Evolutionary conservation across 1,140 invertebrate species (phyloP), one percentile per base, ranked within the genome.

Genomic region (Heliconius hermathena): DNA sequence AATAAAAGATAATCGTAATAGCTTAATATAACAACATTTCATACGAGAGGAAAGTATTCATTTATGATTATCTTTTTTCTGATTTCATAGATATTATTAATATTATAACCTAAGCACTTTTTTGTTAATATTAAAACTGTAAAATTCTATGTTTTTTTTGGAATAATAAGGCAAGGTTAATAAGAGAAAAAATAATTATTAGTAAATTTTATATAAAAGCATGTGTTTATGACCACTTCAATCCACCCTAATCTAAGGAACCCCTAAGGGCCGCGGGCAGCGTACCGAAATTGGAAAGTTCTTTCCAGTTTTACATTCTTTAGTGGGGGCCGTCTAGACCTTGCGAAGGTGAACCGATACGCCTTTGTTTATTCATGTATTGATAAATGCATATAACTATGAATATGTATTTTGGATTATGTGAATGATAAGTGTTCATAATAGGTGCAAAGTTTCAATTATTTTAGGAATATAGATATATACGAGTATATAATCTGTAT

Each of bases 251-350:
- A 66, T 26, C 60, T 66, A 66, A 66, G 60, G 60, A 26, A 16
- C 54, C 20, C n/a, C 20, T 11, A 22, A 60, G 70, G 33, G 71
- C 81, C 82, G 81, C 79, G 83, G 81, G 82, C 60, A 77, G 77
- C 52, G 80, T 74, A 81, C 79, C 84, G 74, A 80, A 83, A 87
- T 85, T 84, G 81, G 81, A 87, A 87, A 85, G 74, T 85, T 83
- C 82, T 83, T 85, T 79, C 66, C 75, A 82, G 71, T 71, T 73
- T 76, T 76, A 73, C 60, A 80, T 80, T 80, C 78, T 78, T 77
- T 80, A 66, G 54, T 71, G 33, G 57, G 73, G 36, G 41, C 3
- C 71, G 41, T 73, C 77, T 70, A 46, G 52, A 38, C 73, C 52
- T 29, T 70, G 54, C 54, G 54, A 60, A 60, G 54, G 54, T 60